phyloP scores from a whole-genome alignment of 2,113 vertebrate genomes.

The Phoenicopterus ruber region DNA sequence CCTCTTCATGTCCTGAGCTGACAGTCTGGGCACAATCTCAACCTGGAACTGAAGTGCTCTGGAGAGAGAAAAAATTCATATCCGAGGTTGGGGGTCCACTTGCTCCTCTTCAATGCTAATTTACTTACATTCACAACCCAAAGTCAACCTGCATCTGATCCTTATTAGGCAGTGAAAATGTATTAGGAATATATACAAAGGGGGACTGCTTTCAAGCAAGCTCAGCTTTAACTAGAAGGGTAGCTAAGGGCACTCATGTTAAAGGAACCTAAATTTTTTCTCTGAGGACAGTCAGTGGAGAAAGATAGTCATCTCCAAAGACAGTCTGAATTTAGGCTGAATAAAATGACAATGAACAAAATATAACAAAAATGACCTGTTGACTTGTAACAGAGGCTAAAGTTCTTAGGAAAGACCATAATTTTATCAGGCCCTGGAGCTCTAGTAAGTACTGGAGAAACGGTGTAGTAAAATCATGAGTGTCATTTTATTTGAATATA shows the following conservation, averaged over 20 bases:
- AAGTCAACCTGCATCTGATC: background rate
- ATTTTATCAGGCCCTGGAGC: background rate
- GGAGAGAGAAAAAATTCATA: background rate
- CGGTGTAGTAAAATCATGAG: background rate
- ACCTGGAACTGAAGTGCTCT: background rate
- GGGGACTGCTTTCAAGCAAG: background rate
- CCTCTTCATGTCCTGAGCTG: background rate
- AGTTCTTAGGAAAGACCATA: background rate
- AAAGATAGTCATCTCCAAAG: background rate
- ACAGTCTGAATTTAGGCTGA: background rate
- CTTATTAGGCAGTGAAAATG: background rate
- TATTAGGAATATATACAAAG: background rate
- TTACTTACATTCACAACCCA: background rate
- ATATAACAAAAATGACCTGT: background rate
- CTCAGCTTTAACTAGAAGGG: background rate
- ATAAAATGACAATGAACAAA: background rate
- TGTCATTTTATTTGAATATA: background rate
- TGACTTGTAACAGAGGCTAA: background rate
- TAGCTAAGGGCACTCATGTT: background rate
- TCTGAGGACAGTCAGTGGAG: background rate
- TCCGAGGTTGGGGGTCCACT: background rate
- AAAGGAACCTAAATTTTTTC: background rate
- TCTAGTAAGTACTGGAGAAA: background rate
- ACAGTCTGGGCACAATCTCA: background rate
- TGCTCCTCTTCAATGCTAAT: background rate